phyloP scores from a whole-genome alignment of 2,797 vertebrate species.

The Tragelaphus oryx region DNA sequence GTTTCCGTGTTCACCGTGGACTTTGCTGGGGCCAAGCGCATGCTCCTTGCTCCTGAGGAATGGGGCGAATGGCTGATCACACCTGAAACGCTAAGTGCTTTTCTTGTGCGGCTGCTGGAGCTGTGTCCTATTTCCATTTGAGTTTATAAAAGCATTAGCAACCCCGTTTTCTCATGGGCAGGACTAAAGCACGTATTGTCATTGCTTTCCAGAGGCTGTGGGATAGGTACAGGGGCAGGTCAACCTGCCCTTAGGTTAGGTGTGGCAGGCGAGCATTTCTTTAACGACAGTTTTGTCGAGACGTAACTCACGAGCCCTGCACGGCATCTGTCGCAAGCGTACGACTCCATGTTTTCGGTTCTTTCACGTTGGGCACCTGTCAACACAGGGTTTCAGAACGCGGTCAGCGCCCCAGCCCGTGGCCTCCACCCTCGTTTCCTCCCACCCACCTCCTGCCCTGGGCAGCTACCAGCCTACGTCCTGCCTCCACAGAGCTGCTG shows the following conservation, averaged over 20 bases:
- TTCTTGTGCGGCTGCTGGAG: neutral
- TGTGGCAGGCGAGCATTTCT: neutral
- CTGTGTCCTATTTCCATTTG: neutral
- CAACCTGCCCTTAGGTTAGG: neutral
- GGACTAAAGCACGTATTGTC: neutral
- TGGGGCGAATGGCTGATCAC: neutral
- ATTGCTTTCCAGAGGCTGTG: neutral
- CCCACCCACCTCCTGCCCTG: neutral
- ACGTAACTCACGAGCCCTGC: neutral
- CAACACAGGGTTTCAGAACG: neutral
- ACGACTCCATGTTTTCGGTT: neutral
- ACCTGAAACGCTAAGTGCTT: neutral
- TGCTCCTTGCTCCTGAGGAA: neutral
- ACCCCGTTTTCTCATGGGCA: neutral
- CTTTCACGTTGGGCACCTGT: neutral
- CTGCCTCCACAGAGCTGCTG: neutral
- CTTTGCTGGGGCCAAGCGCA: neutral
- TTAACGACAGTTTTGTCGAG: neutral
- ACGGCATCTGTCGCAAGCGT: no score
- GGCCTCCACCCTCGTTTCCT: neutral
- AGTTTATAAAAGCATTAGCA: neutral
- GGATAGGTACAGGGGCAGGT: neutral
- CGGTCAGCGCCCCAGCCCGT: neutral
- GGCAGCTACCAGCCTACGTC: neutral
- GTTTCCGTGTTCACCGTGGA: neutral